These are phyloP conservation scores for Aspidiotus rigidus DNA, from an alignment of 2,888 invertebrate genomes.

Conservation along the genomic window DNA sequence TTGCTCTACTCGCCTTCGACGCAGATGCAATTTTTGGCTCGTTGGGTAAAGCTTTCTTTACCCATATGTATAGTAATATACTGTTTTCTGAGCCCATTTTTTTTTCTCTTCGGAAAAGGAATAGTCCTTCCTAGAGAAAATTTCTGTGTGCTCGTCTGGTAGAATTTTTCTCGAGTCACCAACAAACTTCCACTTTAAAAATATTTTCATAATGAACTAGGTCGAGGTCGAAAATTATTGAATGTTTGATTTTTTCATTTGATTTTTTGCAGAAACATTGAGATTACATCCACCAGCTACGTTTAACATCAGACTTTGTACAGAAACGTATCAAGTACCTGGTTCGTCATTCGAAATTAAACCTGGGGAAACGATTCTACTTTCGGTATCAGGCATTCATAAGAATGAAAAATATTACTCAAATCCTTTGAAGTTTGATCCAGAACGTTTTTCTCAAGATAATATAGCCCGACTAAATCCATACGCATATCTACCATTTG, in stretches of 20 bases:
- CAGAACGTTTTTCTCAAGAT: conserved; percentile 51
- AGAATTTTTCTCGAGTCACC: too few species aligned
- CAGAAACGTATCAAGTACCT: conserved; percentile 40
- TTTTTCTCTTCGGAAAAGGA: too few species aligned
- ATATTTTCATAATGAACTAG: too few species aligned
- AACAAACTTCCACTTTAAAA: too few species aligned
- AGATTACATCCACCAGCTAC: conserved; percentile 37
- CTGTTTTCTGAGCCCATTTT: too few species aligned
- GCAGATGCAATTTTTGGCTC: too few species aligned
- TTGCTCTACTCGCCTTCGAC: too few species aligned
- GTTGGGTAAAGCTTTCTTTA: too few species aligned
- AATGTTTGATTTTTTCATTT: background rate
- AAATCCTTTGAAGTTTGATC: conserved; percentile 54
- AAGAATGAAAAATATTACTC: conserved; percentile 53
- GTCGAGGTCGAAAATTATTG: background rate
- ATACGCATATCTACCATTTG: conserved; percentile 51
- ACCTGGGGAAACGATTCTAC: conserved; percentile 44
- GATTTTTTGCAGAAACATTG: conserved; percentile 31
- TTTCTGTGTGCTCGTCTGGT: too few species aligned
- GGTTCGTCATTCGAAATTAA: conserved; percentile 35
- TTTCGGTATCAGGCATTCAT: conserved; percentile 52
- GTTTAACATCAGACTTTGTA: conserved; percentile 42
- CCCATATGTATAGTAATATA: too few species aligned
- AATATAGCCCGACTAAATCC: conserved; percentile 48
- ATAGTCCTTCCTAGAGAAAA: too few species aligned